Percentiles rank a stretch among this genome's conserved stretches.
phyloP scores from a whole-genome alignment of 2,113 vertebrate genomes.

The Ictidomys tridecemlineatus region DNA sequence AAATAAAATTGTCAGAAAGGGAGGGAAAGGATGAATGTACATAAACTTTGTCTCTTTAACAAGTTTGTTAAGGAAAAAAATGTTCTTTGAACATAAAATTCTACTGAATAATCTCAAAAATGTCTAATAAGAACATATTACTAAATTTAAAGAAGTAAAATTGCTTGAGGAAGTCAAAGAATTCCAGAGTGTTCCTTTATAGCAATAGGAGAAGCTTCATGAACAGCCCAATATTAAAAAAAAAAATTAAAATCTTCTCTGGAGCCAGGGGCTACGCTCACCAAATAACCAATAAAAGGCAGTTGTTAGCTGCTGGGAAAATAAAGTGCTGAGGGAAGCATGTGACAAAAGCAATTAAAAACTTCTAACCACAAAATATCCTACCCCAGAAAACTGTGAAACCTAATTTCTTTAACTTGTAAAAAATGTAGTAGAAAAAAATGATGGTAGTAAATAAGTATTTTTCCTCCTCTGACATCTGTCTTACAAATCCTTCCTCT shows the following conservation, averaged over 20 bases:
- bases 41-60: background rate
- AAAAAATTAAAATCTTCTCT: constrained; percentile 57
- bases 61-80: background rate
- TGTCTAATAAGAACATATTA: constrained; percentile 44
- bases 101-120: constrained; percentile 45
- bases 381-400: constrained; percentile 68
- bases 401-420: constrained; percentile 68
- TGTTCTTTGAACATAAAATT: constrained; percentile 52
- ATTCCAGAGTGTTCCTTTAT: background rate
- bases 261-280: constrained; percentile 41
- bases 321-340: constrained; percentile 75
- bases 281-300: constrained; percentile 74
- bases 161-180: constrained; percentile 52
- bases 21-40: background rate
- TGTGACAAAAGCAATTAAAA: constrained; percentile 82
- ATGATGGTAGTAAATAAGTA: background rate
- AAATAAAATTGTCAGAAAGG: background rate
- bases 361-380: constrained; percentile 75
- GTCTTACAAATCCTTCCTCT: constrained; percentile 57
- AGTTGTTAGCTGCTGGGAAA: constrained; percentile 81
- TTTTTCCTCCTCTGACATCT: constrained; percentile 68
- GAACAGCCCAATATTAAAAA: constrained; percentile 3
- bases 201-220: background rate
- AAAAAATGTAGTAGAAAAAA: constrained; percentile 62
- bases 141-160: constrained; percentile 75